Base-by-base conservation (phyloP, 2,888 invertebrate genomes). In the Papilio elwesi region DNA sequence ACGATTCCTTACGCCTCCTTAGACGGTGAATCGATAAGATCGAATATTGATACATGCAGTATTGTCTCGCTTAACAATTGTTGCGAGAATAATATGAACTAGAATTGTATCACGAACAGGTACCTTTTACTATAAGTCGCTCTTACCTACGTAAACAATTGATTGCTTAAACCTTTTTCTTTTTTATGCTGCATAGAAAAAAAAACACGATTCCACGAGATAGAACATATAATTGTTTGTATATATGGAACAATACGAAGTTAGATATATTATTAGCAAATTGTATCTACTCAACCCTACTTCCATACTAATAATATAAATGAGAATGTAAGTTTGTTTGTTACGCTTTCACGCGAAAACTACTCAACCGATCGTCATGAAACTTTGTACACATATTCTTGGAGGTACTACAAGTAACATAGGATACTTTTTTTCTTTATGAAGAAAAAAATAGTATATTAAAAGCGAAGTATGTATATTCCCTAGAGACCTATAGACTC, bases 1-100 rank as follows among this genome's bases (percentile, higher is more conserved):
- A 89, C 91, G 89, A 88, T 89, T 90, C 88, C 88, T 85, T 92
- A 88, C 87, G 86, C 84, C 87, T 90, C 84, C 90, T 91, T 90
- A 87, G 86, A 85, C 78, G 80, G 82, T 77, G 82, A 85, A 79
- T 83, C 83, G 87, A 88, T 89, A 87, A 87, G 88, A 92, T 92
- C 90, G 82, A 84, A 86, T 90, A 88, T 87, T 90, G 87, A 91
- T 90, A 90, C 82, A 82, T 82, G 86, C 85, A 91, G 92, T 92
- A 87, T 84, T 86, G 87, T 90, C 87, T 92, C 89, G 83, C 82
- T 86, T 92, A 91, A 88, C 92, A 82, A 84, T 91, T 90, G 88
- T 90, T 83, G 76, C 78, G 81, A 80, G 80, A 80, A 84, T 86
- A 85, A 86, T 83, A 78, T 81, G 80, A 82, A 57, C 57, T 57